Percentiles rank a stretch among this genome's conserved stretches.
Evolutionary conservation across 2,797 vertebrate species (phyloP).

Genomic region (Argentina silus): DNA sequence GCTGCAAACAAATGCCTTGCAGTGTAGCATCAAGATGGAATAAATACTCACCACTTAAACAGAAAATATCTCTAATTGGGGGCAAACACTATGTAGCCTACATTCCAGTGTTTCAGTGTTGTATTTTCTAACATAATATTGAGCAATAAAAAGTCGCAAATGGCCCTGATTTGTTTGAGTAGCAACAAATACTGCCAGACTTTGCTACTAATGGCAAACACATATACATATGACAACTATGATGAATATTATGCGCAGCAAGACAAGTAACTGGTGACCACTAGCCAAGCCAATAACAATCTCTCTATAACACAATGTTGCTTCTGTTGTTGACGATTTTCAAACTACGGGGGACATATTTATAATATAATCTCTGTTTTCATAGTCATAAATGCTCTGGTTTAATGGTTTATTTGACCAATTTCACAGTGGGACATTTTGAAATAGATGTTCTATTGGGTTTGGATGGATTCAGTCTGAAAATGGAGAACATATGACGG

Average conservation of each 20-base stretch:
- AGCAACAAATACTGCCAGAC: background rate
- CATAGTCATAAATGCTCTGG: background rate
- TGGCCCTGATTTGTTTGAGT: conserved; percentile 18
- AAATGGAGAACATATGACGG: background rate
- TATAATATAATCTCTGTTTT: background rate
- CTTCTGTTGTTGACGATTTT: background rate
- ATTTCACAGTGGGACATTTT: background rate
- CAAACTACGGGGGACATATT: no score
- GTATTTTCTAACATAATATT: conserved; percentile 29
- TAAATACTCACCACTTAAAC: conserved; percentile 9
- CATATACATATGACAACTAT: conserved; percentile 25
- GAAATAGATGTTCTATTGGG: background rate
- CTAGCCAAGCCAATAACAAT: conserved; percentile 16
- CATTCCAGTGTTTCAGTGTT: conserved; percentile 22
- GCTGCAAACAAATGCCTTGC: conserved; percentile 62
- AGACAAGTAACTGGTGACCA: conserved; percentile 1
- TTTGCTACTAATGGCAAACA: conserved; percentile 33
- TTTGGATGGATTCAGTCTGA: background rate
- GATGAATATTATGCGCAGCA: conserved; percentile 25
- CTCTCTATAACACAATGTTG: conserved; percentile 5
- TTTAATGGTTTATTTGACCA: background rate
- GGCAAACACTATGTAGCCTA: background rate
- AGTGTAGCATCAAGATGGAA: conserved; percentile 39
- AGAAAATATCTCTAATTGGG: conserved; percentile 22
- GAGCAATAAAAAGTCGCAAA: conserved; percentile 27